These are phyloP conservation scores for Drosophila flavopinicola DNA, from an alignment of 2,888 invertebrate genomes.

Conservation along the genomic window DNA sequence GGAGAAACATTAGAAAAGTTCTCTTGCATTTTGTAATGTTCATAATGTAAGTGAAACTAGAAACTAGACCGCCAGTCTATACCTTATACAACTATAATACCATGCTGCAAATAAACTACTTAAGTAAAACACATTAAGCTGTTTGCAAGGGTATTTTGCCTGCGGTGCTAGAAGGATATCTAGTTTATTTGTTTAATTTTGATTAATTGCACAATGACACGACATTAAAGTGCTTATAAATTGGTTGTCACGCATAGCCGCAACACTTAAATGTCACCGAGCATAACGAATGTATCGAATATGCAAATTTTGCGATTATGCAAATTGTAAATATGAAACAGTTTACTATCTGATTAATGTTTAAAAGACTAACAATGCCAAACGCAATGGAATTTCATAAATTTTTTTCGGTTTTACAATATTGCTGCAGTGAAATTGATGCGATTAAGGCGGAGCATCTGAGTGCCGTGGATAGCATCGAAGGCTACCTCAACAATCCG, in stretches of 20 bases:
- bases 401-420: constrained; percentile 2
- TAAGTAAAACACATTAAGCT: too few species aligned
- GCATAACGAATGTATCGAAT: constrained; percentile 16
- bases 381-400: constrained; percentile 15
- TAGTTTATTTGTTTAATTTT: constrained; percentile 13
- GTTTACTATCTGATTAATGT: constrained; percentile 46
- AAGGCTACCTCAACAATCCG: constrained; percentile 94
- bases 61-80: too few species aligned
- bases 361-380: constrained; percentile 1
- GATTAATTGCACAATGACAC: constrained; percentile 41
- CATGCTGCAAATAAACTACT: too few species aligned
- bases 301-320: constrained; percentile 45
- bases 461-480: constrained; percentile 89
- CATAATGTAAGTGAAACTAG: too few species aligned
- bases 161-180: background rate
- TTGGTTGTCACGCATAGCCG: constrained; percentile 20
- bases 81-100: too few species aligned
- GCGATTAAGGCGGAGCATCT: constrained; percentile 90
- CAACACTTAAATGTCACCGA: constrained; percentile 12
- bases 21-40: too few species aligned
- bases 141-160: constrained; percentile 13
- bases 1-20: too few species aligned
- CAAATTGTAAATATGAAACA: constrained; percentile 47
- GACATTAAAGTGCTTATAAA: constrained; percentile 31
- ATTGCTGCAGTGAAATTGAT: constrained; percentile 84